Evolutionary conservation across 1,140 invertebrate genomes (phyloP).

Genomic region (Telenomus remus): DNA sequence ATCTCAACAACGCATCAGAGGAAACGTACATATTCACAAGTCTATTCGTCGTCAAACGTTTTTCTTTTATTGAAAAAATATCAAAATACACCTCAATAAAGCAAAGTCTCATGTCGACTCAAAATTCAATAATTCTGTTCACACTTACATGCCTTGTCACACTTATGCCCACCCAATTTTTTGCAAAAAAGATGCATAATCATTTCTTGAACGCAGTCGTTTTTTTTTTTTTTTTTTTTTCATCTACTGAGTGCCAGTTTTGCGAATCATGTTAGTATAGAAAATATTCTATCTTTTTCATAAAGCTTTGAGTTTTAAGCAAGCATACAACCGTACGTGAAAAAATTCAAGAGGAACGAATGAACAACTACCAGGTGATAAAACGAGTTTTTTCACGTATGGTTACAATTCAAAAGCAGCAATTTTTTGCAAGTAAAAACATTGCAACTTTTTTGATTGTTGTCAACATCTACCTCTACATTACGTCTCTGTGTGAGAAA

Average conservation of each 20-base stretch:
- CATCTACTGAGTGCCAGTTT: constrained; percentile 35
- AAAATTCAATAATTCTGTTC: constrained; percentile 53
- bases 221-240: constrained; percentile 10
- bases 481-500: constrained; percentile 36
- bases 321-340: constrained; percentile 35
- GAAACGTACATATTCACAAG: constrained; percentile 75
- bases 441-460: not conserved
- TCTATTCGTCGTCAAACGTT: constrained; percentile 1
- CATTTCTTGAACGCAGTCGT: constrained; percentile 55
- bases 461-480: constrained; percentile 49
- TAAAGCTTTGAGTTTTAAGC: constrained; percentile 44
- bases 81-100: constrained; percentile 53
- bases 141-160: constrained; percentile 75
- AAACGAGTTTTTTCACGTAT: constrained; percentile 25
- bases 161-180: constrained; percentile 70
- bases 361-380: no score
- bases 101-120: constrained; percentile 42
- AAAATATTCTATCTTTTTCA: constrained; percentile 20
- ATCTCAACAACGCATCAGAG: constrained; percentile 62
- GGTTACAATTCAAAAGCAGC: not conserved
- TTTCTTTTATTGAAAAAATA: constrained; percentile 12
- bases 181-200: constrained; percentile 41
- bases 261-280: constrained; percentile 39
- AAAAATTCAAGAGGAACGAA: constrained; percentile 5
- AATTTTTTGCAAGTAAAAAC: no score